These are phyloP conservation scores for Ambastaia sidthimunki DNA, from an alignment of 2,797 vertebrate species.

Conservation along the genomic window DNA sequence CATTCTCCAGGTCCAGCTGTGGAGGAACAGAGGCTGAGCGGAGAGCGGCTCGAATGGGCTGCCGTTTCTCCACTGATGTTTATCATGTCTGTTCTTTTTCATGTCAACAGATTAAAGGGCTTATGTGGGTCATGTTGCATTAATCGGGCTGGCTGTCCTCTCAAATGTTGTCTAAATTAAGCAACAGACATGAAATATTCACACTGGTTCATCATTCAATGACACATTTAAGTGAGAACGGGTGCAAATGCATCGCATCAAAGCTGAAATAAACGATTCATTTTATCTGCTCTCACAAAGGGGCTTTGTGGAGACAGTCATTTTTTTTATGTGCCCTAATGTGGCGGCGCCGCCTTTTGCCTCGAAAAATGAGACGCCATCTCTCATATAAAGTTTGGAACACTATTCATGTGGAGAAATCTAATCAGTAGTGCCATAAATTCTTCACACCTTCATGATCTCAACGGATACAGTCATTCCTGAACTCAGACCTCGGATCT, in stretches of 20 bases:
- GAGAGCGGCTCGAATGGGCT: constrained; percentile 64
- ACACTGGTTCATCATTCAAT: constrained; percentile 67
- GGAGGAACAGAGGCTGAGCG: constrained; percentile 64
- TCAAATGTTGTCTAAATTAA: constrained; percentile 71
- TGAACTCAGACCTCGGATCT: constrained; percentile 7
- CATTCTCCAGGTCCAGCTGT: constrained; percentile 54
- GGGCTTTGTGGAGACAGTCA: background rate
- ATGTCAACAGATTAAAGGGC: constrained; percentile 66
- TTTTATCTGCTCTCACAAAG: constrained; percentile 18
- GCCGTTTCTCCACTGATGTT: constrained; percentile 68
- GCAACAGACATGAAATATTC: constrained; percentile 67
- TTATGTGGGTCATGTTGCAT: constrained; percentile 78
- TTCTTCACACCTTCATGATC: background rate
- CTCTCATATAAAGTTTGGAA: constrained; percentile 4
- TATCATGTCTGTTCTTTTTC: constrained; percentile 60
- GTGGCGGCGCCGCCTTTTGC: background rate
- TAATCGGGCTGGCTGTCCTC: constrained; percentile 68
- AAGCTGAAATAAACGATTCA: constrained; percentile 11
- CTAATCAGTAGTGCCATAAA: background rate
- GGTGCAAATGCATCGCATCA: constrained; percentile 36
- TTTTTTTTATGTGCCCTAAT: background rate
- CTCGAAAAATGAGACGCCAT: background rate
- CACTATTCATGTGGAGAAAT: background rate
- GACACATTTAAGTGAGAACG: constrained; percentile 56
- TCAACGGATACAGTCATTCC: background rate